Percentiles rank a stretch among this genome's conserved stretches.
Evolutionary conservation across 2,888 invertebrate genomes (phyloP).

Genomic region (Dermolepida albohirtum): DNA sequence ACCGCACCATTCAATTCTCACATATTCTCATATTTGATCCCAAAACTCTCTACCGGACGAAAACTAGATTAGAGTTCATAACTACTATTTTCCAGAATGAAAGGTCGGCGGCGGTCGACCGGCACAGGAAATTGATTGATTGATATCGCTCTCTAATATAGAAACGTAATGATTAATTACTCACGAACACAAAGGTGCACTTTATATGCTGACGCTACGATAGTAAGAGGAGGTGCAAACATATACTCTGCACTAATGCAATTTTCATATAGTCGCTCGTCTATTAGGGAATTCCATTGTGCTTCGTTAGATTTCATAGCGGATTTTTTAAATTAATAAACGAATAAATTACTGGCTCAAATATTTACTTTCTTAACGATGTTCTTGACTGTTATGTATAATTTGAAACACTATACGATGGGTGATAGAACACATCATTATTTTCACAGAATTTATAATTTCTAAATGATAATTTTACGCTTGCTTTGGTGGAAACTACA

Average conservation of each 20-base stretch:
- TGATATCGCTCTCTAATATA: slow-evolving; percentile 48
- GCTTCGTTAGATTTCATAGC: slow-evolving; percentile 10
- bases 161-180: slow-evolving; percentile 39
- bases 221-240: not conserved
- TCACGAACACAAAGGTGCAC: slow-evolving; percentile 17
- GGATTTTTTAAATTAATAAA: slow-evolving; percentile 1
- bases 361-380: too few species aligned
- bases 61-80: slow-evolving; percentile 54
- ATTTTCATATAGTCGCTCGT: not conserved
- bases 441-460: too few species aligned
- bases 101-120: slow-evolving; percentile 22
- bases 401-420: not conserved
- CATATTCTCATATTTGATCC: too few species aligned
- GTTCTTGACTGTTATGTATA: not conserved
- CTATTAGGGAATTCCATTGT: not conserved
- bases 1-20: too few species aligned
- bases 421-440: too few species aligned
- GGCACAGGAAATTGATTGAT: slow-evolving; percentile 50
- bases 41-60: slow-evolving; percentile 15
- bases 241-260: not conserved
- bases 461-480: too few species aligned
- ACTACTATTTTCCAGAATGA: slow-evolving; percentile 51
- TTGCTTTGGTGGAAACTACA: too few species aligned
- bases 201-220: not conserved
- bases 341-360: not conserved